phyloP scores from a whole-genome alignment of 2,113 vertebrate species.

The Fregata magnificens region DNA sequence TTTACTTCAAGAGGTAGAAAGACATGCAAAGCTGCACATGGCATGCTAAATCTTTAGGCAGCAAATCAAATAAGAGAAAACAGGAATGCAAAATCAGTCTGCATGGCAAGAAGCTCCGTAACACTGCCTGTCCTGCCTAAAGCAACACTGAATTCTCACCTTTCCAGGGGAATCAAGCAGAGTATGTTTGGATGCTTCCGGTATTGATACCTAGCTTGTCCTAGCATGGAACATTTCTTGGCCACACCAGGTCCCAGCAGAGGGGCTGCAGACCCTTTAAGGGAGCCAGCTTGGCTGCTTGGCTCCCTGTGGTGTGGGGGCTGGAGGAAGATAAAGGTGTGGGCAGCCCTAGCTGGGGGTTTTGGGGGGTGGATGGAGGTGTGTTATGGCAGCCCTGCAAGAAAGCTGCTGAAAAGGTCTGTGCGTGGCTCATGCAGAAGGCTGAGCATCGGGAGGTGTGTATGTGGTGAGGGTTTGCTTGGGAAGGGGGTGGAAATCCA shows the following conservation, averaged over 20 bases:
- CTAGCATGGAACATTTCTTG: accelerated
- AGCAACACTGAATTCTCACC: background rate
- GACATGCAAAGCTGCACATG: accelerated
- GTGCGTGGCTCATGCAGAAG: background rate
- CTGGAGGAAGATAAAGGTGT: background rate
- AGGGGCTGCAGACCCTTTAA: background rate
- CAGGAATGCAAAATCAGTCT: background rate
- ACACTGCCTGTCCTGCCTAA: background rate
- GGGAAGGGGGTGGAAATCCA: background rate
- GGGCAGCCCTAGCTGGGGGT: accelerated
- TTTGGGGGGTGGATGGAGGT: accelerated
- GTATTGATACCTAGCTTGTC: no score
- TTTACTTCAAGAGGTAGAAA: background rate
- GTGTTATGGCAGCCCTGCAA: accelerated
- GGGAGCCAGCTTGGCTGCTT: background rate
- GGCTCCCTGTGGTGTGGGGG: background rate
- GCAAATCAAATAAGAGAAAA: background rate
- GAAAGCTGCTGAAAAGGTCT: background rate
- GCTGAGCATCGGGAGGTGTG: background rate
- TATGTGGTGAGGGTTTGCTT: background rate
- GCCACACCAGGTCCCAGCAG: accelerated
- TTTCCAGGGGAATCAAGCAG: background rate
- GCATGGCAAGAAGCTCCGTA: background rate
- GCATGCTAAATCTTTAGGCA: background rate
- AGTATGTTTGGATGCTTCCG: accelerated